A percentile compares a stretch with the other conserved stretches of the same genome.
Evolutionary conservation across 2,113 vertebrate species (phyloP).

Genomic region (Seriola quinqueradiata): DNA sequence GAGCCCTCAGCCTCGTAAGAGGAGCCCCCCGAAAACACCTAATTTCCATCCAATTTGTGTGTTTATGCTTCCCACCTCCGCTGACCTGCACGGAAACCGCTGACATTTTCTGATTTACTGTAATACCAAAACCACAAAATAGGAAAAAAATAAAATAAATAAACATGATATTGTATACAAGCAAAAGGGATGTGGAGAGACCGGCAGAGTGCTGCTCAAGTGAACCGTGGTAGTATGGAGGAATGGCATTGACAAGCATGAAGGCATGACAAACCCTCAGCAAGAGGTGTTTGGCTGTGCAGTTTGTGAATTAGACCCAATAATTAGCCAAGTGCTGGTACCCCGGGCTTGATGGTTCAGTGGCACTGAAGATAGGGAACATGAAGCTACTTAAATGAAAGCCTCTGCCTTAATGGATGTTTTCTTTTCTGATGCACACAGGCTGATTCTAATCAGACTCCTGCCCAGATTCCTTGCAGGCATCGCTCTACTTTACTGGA

Average conservation of each 20-base stretch:
- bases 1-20: conserved; percentile 50
- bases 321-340: conserved; percentile 84
- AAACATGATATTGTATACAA: conserved; percentile 55
- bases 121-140: conserved; percentile 58
- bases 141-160: background rate
- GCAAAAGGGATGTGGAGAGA: conserved; percentile 35
- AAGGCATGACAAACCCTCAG: conserved; percentile 72
- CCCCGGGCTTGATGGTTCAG: conserved; percentile 84
- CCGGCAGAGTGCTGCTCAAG: conserved; percentile 59
- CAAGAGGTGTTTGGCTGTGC: conserved; percentile 71
- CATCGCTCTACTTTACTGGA: conserved; percentile 24
- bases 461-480: conserved; percentile 50
- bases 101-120: conserved; percentile 49
- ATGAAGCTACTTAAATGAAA: conserved; percentile 84
- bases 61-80: conserved; percentile 60
- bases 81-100: conserved; percentile 73
- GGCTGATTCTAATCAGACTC: conserved; percentile 70
- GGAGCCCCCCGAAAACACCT: conserved; percentile 38
- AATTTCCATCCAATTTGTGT: conserved; percentile 30
- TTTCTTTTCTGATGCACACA: conserved; percentile 62
- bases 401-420: conserved; percentile 71
- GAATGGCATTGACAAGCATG: conserved; percentile 70
- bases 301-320: conserved; percentile 76
- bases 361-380: conserved; percentile 65
- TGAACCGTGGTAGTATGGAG: conserved; percentile 71